Evolutionary conservation across 2,797 vertebrate species (phyloP).

Genomic region (Rhinella marina): DNA sequence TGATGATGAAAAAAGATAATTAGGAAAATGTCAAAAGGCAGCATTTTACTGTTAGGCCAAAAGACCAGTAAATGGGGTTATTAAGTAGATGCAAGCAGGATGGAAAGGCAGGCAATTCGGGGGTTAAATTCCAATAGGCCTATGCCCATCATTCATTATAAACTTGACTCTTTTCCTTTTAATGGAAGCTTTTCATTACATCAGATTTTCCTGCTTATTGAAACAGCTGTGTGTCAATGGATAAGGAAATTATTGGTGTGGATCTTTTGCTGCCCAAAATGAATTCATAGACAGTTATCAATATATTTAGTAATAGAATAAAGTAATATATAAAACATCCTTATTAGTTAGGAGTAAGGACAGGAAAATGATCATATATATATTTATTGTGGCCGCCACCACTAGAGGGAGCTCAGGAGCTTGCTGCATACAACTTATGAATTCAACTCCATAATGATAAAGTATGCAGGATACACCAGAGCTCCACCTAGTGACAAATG

Average conservation of each 20-base stretch:
- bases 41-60: conserved; percentile 74
- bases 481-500: no score
- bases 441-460: no score
- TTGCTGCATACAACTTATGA: no score
- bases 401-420: no score
- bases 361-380: no score
- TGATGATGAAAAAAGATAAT: conserved; percentile 81
- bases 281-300: not conserved
- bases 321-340: not conserved
- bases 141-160: conserved; percentile 63
- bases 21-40: conserved; percentile 77
- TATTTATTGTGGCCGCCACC: no score
- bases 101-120: conserved; percentile 70
- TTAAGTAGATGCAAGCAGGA: conserved; percentile 66
- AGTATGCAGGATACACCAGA: no score
- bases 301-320: not conserved
- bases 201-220: not conserved
- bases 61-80: conserved; percentile 69
- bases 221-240: not conserved
- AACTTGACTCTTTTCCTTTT: conserved; percentile 62
- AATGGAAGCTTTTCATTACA: conserved; percentile 39
- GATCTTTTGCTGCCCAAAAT: not conserved
- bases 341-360: no score
- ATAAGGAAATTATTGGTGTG: not conserved
- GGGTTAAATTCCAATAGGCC: conserved; percentile 63